phyloP scores from a whole-genome alignment of 2,888 invertebrate species.

The Cosmopolites sordidus region DNA sequence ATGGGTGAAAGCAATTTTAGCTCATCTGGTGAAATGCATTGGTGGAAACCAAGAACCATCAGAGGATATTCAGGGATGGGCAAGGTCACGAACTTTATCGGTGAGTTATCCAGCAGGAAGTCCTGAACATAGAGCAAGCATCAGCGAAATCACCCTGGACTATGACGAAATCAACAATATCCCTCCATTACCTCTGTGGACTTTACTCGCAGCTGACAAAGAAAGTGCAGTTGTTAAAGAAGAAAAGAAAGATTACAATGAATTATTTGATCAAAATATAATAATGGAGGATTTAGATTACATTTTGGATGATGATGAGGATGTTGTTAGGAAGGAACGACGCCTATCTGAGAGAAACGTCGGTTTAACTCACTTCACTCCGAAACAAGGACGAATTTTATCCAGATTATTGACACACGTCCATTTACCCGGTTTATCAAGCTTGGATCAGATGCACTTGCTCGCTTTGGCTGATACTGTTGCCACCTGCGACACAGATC shows the following conservation, averaged over 20 bases:
- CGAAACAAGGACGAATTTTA: slow-evolving; percentile 73
- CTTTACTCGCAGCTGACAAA: slow-evolving; percentile 89
- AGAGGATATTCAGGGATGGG: slow-evolving; percentile 67
- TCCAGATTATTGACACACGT: slow-evolving; percentile 91
- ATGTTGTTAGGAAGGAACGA: slow-evolving; percentile 42
- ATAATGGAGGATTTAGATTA: slow-evolving; percentile 80
- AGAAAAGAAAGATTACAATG: slow-evolving; percentile 73
- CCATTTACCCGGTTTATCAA: slow-evolving; percentile 89
- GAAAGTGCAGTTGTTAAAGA: slow-evolving; percentile 58
- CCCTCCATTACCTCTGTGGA: slow-evolving; percentile 95
- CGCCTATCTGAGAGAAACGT: slow-evolving; percentile 47
- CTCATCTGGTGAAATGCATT: slow-evolving; percentile 85
- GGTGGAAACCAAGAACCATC: slow-evolving; percentile 51
- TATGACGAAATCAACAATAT: slow-evolving; percentile 97
- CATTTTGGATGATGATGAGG: slow-evolving; percentile 67
- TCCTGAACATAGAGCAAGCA: slow-evolving; percentile 74
- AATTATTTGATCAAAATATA: slow-evolving; percentile 75
- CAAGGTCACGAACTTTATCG: slow-evolving; percentile 82
- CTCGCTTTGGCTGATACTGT: slow-evolving; percentile 98
- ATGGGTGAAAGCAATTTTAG: slow-evolving; percentile 96
- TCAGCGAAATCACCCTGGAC: slow-evolving; percentile 83
- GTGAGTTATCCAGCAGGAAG: slow-evolving; percentile 81
- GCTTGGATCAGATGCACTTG: slow-evolving; percentile 98
- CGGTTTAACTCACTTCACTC: slow-evolving; percentile 77
- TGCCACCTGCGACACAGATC: slow-evolving; percentile 84